Base-by-base conservation (phyloP, 2,113 vertebrate species). In the Spheniscus mendiculus region DNA sequence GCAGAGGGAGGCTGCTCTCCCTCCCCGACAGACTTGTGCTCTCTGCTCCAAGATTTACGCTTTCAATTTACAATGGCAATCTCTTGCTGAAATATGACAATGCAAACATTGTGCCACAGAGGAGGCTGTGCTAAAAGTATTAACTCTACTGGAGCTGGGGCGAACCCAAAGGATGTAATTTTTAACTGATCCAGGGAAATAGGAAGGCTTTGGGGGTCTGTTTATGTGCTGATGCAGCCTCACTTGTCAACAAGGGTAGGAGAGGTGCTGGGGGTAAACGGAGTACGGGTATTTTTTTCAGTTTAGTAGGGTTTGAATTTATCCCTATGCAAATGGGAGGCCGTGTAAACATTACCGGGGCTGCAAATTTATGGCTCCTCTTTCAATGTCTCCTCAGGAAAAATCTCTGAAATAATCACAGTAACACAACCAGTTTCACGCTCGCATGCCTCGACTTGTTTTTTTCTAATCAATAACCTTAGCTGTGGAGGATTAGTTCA, bases 341-440 rank as follows among this genome's bases (percentile, higher is more conserved):
- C 36, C 0, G 0, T 30, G 49, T 32, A 72, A 47, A 15, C 38
- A 3, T 73, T 73, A 45, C n/a, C 0, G 6, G n/a, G 56, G 32
- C 9, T 38, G 12, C n/a, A 78, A 15, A 63, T 71, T 40, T 82
- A 30, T 71, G 47, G 32, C 40, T 89, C 20, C 14, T 47, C 42
- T 87, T 93, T 70, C 36, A 53, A 0, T 38, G 29, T 56, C 18
- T 61, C 49, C 69, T 87, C 30, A 79, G 22, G 29, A 71, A 82
- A 61, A 69, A 23, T 19, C 30, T 65, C 69, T 34, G 81, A 67
- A 82, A 47, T 79, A n/a, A 34, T 63, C 11, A 29, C 70, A 59
- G 25, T 59, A 65, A 32, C 63, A 55, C 50, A 47, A 47, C 22
- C 50, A 40, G 47, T 67, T 90, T 83, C 27, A 50, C 6, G 11